A percentile compares a stretch with the other conserved stretches of the same genome.
Conservation (phyloP, 1,140 invertebrate genomes). For the Hycleus cichorii region DNA sequence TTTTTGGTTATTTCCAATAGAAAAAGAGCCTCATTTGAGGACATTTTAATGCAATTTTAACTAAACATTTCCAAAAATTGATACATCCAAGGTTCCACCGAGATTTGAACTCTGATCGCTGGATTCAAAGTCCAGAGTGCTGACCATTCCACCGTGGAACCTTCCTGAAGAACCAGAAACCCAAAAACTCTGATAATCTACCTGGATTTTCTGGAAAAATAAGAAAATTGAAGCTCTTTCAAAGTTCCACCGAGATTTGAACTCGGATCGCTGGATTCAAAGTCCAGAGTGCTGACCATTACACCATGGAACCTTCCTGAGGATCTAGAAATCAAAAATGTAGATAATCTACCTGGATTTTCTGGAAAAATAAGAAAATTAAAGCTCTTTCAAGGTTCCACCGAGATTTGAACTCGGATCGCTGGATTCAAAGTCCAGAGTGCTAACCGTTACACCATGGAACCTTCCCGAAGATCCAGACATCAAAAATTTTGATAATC, state of each 20-base stretch:
- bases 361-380: too few species aligned
- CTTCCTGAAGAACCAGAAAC: neutral
- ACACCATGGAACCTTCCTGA: constrained; percentile 35
- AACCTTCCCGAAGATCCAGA: constrained; percentile 17
- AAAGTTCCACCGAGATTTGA: constrained; percentile 38
- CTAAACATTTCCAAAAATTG: too few species aligned
- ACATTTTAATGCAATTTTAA: too few species aligned
- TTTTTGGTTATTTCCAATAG: too few species aligned
- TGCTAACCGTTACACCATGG: constrained; percentile 41
- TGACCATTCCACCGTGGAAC: constrained; percentile 34
- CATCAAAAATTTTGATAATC: too few species aligned
- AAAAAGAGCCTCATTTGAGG: too few species aligned
- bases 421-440: constrained; percentile 41
- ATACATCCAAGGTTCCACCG: neutral
- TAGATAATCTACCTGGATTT: too few species aligned
- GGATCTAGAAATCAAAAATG: too few species aligned
- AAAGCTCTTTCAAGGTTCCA: constrained; percentile 24
- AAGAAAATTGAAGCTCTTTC: too few species aligned
- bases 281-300: constrained; percentile 41
- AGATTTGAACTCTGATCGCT: constrained; percentile 36
- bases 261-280: constrained; percentile 41
- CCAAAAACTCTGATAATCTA: too few species aligned
- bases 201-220: too few species aligned
- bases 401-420: constrained; percentile 41
- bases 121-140: constrained; percentile 36